Evolutionary conservation across 1,140 invertebrate species (phyloP).

Genomic region (Brachionus koreanus): DNA sequence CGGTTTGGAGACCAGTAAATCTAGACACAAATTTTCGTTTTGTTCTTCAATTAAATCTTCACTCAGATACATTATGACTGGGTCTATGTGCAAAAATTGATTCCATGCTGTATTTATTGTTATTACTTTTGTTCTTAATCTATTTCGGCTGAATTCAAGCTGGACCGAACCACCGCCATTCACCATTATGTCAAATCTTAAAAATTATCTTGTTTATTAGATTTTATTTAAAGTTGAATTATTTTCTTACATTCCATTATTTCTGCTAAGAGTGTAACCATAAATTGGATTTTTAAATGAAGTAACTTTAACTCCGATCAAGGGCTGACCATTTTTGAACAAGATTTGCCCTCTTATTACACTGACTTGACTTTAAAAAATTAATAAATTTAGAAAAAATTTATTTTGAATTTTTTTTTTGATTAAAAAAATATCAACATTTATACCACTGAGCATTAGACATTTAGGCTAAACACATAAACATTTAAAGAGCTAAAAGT

Average conservation of each 20-base stretch:
- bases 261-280: conserved; percentile 86
- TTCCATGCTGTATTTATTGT: conserved; percentile 95
- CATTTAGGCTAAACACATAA: conserved; percentile 28
- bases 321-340: conserved; percentile 79
- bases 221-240: neutral
- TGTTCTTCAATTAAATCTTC: conserved; percentile 18
- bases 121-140: conserved; percentile 80
- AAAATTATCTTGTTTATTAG: conserved; percentile 41
- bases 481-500: conserved; percentile 17
- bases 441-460: neutral
- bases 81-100: conserved; percentile 66
- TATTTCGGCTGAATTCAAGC: conserved; percentile 83
- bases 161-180: conserved; percentile 93
- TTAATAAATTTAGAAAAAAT: neutral
- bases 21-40: neutral
- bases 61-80: conserved; percentile 48
- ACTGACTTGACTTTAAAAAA: conserved; percentile 76
- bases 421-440: neutral
- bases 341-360: conserved; percentile 89
- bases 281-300: conserved; percentile 83
- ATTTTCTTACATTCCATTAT: conserved; percentile 81
- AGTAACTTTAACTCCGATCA: conserved; percentile 87
- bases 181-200: conserved; percentile 90
- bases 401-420: neutral
- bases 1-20: neutral